Conservation (phyloP, 2,888 invertebrate genomes). For the Dendrolimus houi region DNA sequence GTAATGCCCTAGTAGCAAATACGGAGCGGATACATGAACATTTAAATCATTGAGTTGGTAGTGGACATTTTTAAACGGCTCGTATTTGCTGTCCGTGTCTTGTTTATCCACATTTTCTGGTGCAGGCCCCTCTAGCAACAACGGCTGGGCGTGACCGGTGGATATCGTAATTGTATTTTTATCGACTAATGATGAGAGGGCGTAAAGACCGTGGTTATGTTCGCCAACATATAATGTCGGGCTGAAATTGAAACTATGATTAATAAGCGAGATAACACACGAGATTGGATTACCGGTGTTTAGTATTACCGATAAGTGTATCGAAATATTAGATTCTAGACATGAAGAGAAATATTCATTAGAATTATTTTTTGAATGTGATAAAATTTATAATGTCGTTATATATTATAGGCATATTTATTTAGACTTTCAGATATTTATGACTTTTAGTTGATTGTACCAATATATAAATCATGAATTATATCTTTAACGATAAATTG, state of each 20-base stretch:
- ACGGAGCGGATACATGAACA: slow-evolving; percentile 58
- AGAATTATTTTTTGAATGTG: too few species aligned
- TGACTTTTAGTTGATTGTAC: too few species aligned
- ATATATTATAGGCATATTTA: too few species aligned
- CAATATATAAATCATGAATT: too few species aligned
- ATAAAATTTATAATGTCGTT: too few species aligned
- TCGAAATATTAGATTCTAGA: too few species aligned
- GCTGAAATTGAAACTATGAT: slow-evolving; percentile 66
- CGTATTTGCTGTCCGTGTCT: slow-evolving; percentile 45
- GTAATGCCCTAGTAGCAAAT: slow-evolving; percentile 80
- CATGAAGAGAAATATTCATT: too few species aligned
- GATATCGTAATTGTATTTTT: slow-evolving; percentile 90
- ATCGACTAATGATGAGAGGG: slow-evolving; percentile 94
- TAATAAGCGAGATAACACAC: too few species aligned
- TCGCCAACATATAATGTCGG: slow-evolving; percentile 96
- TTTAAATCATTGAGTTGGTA: slow-evolving; percentile 61
- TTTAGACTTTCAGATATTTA: too few species aligned
- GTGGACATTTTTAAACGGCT: slow-evolving; percentile 68
- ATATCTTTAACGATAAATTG: too few species aligned
- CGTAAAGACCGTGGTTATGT: slow-evolving; percentile 89
- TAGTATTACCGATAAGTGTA: too few species aligned
- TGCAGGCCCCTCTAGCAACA: slow-evolving; percentile 85
- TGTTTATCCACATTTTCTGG: slow-evolving; percentile 24
- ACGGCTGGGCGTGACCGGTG: slow-evolving; percentile 80
- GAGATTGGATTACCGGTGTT: too few species aligned